Conservation (phyloP, 2,113 vertebrate genomes). For the Microcebus griseorufus region DNA sequence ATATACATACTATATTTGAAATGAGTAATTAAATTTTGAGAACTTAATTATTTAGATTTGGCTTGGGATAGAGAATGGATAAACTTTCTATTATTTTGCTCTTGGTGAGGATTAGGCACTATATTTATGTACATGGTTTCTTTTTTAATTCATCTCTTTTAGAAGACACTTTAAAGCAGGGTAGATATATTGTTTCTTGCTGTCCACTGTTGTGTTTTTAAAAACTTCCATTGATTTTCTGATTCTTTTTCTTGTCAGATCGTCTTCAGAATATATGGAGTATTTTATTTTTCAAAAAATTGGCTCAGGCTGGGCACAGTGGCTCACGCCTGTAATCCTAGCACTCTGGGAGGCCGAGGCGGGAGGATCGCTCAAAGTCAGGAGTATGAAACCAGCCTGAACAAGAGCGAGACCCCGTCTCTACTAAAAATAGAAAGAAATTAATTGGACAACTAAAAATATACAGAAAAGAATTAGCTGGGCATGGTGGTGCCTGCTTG, state of each 20-base stretch:
- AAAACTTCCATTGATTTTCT: slow-evolving; percentile 24
- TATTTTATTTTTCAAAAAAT: not conserved
- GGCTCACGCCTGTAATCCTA: too few relatives aligned
- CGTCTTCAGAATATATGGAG: not conserved
- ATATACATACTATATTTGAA: not conserved
- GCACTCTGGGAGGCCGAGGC: too few relatives aligned
- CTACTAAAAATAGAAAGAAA: too few relatives aligned
- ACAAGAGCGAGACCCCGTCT: too few relatives aligned
- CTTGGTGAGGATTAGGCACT: not conserved
- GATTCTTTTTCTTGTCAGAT: slow-evolving; percentile 12
- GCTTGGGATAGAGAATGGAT: not conserved
- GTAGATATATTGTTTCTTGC: not conserved
- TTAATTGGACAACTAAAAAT: too few relatives aligned
- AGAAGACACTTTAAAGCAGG: slow-evolving; percentile 13
- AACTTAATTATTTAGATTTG: slow-evolving; percentile 32
- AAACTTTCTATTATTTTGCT: slow-evolving; percentile 20
- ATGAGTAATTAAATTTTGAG: slow-evolving; percentile 52
- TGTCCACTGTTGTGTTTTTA: not conserved
- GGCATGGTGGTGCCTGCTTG: too few relatives aligned
- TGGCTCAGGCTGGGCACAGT: too few relatives aligned
- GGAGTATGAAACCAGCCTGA: too few relatives aligned
- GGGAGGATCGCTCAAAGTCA: too few relatives aligned
- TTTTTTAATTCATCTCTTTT: not conserved
- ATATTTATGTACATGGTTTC: not conserved
- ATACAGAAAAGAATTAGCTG: too few relatives aligned